phyloP scores from a whole-genome alignment of 30 jellyfish, hydroid and myxozoan species.

The Morbakka virulenta region DNA sequence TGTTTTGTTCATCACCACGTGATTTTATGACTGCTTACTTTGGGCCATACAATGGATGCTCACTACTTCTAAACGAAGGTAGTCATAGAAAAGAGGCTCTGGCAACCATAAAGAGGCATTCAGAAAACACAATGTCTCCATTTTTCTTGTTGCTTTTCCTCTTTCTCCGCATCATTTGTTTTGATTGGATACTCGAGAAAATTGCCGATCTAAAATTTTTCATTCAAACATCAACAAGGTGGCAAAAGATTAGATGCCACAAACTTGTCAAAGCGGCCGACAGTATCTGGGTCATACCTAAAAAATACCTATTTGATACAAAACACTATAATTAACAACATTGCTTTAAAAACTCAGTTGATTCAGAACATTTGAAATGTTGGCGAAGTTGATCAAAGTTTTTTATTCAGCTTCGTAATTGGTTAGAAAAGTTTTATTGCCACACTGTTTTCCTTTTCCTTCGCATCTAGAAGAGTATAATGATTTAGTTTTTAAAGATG shows the following conservation, averaged over 20 bases:
- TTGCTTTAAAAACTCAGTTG: too few relatives aligned
- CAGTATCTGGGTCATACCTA: conserved; percentile 84
- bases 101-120: conserved; percentile 53
- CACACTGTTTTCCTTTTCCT: too few relatives aligned
- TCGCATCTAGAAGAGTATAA: too few relatives aligned
- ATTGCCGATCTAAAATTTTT: conserved; percentile 56
- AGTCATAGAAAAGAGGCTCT: conserved; percentile 48
- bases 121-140: conserved; percentile 43
- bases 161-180: conserved; percentile 59
- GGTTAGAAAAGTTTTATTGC: too few relatives aligned
- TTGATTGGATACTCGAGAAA: conserved; percentile 84
- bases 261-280: conserved; percentile 37
- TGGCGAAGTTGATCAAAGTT: too few relatives aligned
- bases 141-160: conserved; percentile 45
- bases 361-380: too few relatives aligned
- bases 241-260: conserved; percentile 29
- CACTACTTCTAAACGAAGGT: conserved; percentile 66
- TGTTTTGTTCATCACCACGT: conserved; percentile 61
- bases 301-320: conserved; percentile 69
- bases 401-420: too few relatives aligned
- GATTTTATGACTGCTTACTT: conserved; percentile 64
- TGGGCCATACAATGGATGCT: conserved; percentile 87
- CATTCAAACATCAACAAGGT: conserved; percentile 50
- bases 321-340: too few relatives aligned
- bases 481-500: too few relatives aligned